These are phyloP conservation scores for Fukomys damarensis DNA, from an alignment of 2,113 vertebrate species.

Conservation along the genomic window DNA sequence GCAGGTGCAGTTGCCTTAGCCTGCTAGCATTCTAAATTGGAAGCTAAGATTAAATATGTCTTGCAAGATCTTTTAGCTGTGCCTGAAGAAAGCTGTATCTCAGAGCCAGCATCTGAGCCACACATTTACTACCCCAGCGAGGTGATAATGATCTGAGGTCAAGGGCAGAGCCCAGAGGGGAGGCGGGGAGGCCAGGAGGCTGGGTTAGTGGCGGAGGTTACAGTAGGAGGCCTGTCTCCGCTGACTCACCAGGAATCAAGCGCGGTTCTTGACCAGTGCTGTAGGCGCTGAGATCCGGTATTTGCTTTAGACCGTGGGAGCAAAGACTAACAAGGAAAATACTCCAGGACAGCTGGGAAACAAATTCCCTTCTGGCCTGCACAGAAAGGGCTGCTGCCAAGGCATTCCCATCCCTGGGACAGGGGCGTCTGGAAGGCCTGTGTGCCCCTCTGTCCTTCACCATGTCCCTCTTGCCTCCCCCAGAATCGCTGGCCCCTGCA, in stretches of 20 bases:
- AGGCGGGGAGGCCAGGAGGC: not conserved
- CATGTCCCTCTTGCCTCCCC: not conserved
- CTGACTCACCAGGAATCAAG: conserved; percentile 70
- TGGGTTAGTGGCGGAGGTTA: conserved; percentile 40
- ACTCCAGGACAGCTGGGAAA: conserved; percentile 66
- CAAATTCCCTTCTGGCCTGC: conserved; percentile 60
- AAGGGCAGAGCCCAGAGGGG: no score
- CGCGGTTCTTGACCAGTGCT: conserved; percentile 39
- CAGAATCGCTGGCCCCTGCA: not conserved
- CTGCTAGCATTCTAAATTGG: not conserved
- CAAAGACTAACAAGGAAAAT: conserved; percentile 39
- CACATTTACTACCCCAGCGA: rapidly evolving
- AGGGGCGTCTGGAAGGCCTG: not conserved
- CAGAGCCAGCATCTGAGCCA: not conserved
- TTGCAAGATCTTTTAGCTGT: not conserved
- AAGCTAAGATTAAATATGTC: not conserved
- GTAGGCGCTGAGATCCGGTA: conserved; percentile 43
- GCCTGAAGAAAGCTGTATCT: not conserved
- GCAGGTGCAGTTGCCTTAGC: not conserved
- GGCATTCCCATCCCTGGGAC: not conserved
- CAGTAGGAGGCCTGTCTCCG: conserved; percentile 21
- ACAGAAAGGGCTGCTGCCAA: not conserved
- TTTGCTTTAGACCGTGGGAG: conserved; percentile 63
- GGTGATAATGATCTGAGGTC: not conserved
- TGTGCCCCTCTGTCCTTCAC: not conserved